Evolutionary conservation across 2,797 vertebrate genomes (phyloP), one percentile per base, ranked within the genome.

Genomic region (Decapterus maruadsi): DNA sequence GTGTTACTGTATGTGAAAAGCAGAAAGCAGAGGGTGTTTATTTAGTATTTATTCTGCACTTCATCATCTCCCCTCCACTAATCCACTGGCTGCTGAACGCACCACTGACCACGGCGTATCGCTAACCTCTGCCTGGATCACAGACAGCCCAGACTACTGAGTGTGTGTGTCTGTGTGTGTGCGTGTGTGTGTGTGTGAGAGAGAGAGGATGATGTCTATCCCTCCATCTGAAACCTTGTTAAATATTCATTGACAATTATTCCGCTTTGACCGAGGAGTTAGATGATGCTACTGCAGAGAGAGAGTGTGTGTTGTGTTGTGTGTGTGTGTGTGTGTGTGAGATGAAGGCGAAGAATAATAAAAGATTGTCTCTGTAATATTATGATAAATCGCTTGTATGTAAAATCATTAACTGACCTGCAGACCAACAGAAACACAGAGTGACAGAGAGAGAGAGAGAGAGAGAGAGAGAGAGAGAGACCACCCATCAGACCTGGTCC

Each of bases 191-290:
- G 75, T 42, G 67, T 19, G 77, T 12, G 72, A 11, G 29, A n/a
- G 87, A 67, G 88, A 66, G 86, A 68, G 86, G 83, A 82, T 78
- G 88, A 90, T 91, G 93, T 91, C 93, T 90, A 92, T 94, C 94
- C 94, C 91, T 92, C 90, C 93, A 92, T 93, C 94, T 90, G 92
- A 94, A 93, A 90, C 90, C 94, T 93, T 93, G 94, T 95, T 96
- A 96, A 96, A 95, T 95, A 96, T 95, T 96, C 94, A 95, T 95
- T 95, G 95, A 95, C 95, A 95, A 96, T 95, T 95, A 96, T 95
- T 95, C 92, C 75, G 91, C 92, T 93, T 93, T 94, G 95, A 95
- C 93, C 92, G 92, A 92, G 88, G 93, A 93, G 91, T 91, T 93
- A 93, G 90, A 85, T 85, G 88, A 85, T 87, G 88, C 87, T 75